phyloP scores from a whole-genome alignment of 1,140 invertebrate species.

The Melanaphis sacchari region DNA sequence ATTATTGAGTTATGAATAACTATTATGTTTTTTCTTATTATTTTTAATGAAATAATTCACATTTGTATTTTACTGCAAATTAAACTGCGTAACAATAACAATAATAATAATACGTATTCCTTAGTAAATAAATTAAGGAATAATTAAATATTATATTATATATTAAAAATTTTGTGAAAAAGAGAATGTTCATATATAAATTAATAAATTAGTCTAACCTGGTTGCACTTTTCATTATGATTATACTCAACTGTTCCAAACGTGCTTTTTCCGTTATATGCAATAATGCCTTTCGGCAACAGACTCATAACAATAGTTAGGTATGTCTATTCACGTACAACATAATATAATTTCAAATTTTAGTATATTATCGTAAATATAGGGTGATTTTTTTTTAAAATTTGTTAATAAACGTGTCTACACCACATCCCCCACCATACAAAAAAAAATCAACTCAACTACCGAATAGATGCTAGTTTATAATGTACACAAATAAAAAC shows the following conservation, averaged over 20 bases:
- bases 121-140: neutral
- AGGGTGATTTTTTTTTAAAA: neutral
- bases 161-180: neutral
- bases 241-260: neutral
- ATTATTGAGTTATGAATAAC: neutral
- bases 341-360: neutral
- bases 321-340: neutral
- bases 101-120: neutral
- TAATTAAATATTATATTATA: neutral
- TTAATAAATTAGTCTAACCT: neutral
- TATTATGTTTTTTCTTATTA: neutral
- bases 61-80: neutral
- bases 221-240: neutral
- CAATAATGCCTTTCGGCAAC: neutral
- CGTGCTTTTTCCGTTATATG: neutral
- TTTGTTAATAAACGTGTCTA: constrained; percentile 8
- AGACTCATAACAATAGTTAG: neutral
- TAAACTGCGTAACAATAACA: neutral
- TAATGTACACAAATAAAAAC: neutral
- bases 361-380: neutral
- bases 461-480: neutral
- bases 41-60: neutral
- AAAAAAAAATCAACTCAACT: neutral
- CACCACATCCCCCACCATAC: neutral
- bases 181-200: neutral